phyloP scores from a whole-genome alignment of 2,888 invertebrate genomes.

The Cenopis cana region DNA sequence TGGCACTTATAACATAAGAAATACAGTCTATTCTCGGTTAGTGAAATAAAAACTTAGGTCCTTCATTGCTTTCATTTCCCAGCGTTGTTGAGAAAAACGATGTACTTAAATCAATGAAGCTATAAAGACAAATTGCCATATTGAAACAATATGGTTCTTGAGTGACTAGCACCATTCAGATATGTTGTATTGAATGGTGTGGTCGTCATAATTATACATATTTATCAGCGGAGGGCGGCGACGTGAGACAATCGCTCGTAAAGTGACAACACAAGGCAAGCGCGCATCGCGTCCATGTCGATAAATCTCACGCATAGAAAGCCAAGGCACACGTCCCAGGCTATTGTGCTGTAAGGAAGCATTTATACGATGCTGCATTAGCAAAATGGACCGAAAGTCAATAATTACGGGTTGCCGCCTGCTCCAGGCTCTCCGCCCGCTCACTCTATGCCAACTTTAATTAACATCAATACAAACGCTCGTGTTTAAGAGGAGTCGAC shows the following conservation, averaged over 20 bases:
- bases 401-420: constrained; percentile 50
- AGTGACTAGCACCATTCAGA: constrained; percentile 47
- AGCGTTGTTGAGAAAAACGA: constrained; percentile 2
- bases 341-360: constrained; percentile 59
- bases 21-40: neutral
- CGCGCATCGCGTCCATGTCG: constrained; percentile 44
- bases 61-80: neutral
- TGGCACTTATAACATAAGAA: too few species aligned
- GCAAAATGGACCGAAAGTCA: constrained; percentile 61
- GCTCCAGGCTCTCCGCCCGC: constrained; percentile 53
- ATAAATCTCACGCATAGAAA: constrained; percentile 46
- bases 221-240: constrained; percentile 50
- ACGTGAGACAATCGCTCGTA: constrained; percentile 64
- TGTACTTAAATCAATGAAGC: constrained; percentile 52
- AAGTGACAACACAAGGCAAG: constrained; percentile 62
- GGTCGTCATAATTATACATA: constrained; percentile 57
- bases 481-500: constrained; percentile 58
- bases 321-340: constrained; percentile 44
- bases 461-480: constrained; percentile 66
- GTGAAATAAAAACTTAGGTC: neutral
- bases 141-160: constrained; percentile 51
- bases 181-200: constrained; percentile 54
- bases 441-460: constrained; percentile 62
- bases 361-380: constrained; percentile 57
- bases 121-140: constrained; percentile 51